Base-by-base conservation (phyloP, 2,113 vertebrate species). In the Chunga burmeisteri region DNA sequence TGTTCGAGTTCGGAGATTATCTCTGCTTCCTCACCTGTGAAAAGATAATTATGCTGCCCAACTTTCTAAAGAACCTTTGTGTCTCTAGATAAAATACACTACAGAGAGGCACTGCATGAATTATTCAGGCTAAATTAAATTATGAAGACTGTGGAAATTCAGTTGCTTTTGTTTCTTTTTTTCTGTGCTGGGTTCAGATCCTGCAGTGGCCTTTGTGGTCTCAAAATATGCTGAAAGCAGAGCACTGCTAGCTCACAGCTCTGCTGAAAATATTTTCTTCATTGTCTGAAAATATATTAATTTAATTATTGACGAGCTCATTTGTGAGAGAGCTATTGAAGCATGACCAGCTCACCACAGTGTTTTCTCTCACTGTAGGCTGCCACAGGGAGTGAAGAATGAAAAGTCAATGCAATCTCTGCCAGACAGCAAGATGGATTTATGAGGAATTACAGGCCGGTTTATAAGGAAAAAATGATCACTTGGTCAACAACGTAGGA, bases 231-330 rank as follows among this genome's bases (percentile, higher is more conserved):
- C 86, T 82, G 81, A 87, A 88, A 88, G 70, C 70, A 77, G 72
- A 96, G 61, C 30, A 29, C 49, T 81, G 34, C 46, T 63, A 81
- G 58, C 56, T 94, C 88, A 81, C 86, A 93, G 75, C 56, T 75
- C 77, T 86, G 88, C 72, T 84, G 92, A 81, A 95, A 94, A 78
- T 89, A 92, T 87, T 97, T 92, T 89, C 93, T 75, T 92, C 90
- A 55, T 95, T 90, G 93, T 93, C 94, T 96, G 92, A 85, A 95
- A 94, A 97, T 77, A 88, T 90, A 94, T 96, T 95, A 96, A 96
- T 94, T 95, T 88, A 96, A 97, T 97, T 97, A 96, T 94, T 96
- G 96, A 94, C 40, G 40, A 94, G 88, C 73, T 66, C 78, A 85
- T 90, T 94, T 96, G 80, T 94, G 92, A 93, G 79, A 75, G 52